Evolutionary conservation across 2,797 vertebrate species (phyloP), one percentile per base, ranked within the genome.

Genomic region (Chelmon rostratus): DNA sequence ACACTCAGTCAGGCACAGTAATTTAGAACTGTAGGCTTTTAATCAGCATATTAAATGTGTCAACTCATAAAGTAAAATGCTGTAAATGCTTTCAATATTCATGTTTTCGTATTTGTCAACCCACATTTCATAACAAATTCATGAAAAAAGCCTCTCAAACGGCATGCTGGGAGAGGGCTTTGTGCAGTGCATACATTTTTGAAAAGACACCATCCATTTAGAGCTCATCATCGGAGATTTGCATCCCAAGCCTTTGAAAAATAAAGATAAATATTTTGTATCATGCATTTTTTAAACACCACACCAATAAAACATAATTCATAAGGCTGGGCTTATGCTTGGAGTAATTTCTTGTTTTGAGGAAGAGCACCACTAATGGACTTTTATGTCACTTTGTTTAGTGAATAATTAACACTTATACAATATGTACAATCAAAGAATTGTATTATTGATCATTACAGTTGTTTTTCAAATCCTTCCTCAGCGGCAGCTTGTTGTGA

Each of bases 101-200:
- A 95, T 95, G 93, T 94, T 95, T 95, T 91, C 87, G 81, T 95
- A 95, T 96, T 96, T 95, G 94, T 96, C 94, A 96, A 95, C 94
- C 94, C 94, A 91, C 93, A 94, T 94, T 94, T 94, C 93, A 95
- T 96, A 90, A 95, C 88, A 89, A 94, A 96, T 96, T 95, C 89
- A 96, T 95, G 94, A 94, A 94, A 94, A 94, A 92, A 94, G 92
- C 92, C 92, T 92, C 91, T 92, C 91, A 76, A 86, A 90, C 81
- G 33, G 90, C 91, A 88, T 83, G 92, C 92, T 81, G 87, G 89
- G 93, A 93, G 87, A 86, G 47, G 79, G 83, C 88, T 94, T 93
- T 90, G 92, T 94, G 91, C 91, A 35, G 57, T 5, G 66, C 95
- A 95, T 96, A 85, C 92, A 96, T 95, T 94, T 95, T 95, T 94